A percentile compares a stretch with the other conserved stretches of the same genome.
phyloP scores from a whole-genome alignment of 2,797 vertebrate species.

The Lacerta agilis region DNA sequence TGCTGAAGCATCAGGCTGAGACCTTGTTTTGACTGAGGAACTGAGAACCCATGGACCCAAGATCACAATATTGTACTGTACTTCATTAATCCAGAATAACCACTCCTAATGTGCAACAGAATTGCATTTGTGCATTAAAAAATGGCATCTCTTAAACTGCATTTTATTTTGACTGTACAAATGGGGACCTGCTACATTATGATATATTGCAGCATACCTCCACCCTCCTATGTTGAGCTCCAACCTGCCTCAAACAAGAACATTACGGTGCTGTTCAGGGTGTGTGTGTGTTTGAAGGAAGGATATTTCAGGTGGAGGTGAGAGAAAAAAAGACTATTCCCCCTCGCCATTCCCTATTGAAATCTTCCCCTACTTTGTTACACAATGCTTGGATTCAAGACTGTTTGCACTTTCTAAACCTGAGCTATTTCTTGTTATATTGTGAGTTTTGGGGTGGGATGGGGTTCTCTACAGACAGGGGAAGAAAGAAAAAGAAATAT shows the following conservation, averaged over 20 bases:
- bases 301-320: background rate
- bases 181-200: background rate
- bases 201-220: background rate
- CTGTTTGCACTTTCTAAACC: background rate
- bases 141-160: background rate
- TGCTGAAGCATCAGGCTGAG: background rate
- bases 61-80: background rate
- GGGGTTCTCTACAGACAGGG: background rate
- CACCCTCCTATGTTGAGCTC: background rate
- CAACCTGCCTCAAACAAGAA: background rate
- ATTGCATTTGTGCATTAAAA: background rate
- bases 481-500: background rate
- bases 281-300: background rate
- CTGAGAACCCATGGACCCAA: background rate
- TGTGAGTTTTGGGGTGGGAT: background rate
- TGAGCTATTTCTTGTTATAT: background rate
- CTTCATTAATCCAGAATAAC: background rate
- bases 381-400: background rate
- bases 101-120: background rate
- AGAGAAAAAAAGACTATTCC: no score
- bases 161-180: background rate
- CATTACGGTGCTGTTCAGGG: background rate
- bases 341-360: background rate
- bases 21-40: background rate
- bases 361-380: background rate